phyloP scores from a whole-genome alignment of 2,888 invertebrate genomes.

The Ichneumoninae sp. region DNA sequence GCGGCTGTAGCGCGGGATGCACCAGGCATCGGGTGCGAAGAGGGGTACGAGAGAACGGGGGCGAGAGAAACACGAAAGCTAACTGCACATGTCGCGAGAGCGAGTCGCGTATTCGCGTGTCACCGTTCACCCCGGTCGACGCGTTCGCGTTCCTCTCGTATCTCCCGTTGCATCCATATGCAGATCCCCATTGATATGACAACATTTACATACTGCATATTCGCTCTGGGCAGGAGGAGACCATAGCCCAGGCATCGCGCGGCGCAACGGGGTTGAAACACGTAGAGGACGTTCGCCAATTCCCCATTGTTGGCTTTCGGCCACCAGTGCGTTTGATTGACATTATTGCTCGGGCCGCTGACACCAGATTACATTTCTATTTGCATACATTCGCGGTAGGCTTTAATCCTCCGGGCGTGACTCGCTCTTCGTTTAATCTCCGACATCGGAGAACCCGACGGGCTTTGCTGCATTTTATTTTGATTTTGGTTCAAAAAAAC shows the following conservation, averaged over 20 bases:
- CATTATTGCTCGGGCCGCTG: slow-evolving; percentile 84
- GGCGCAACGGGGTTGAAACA: slow-evolving; percentile 2
- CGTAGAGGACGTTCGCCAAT: slow-evolving; percentile 78
- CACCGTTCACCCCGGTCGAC: slow-evolving; percentile 47
- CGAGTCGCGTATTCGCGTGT: slow-evolving; percentile 53
- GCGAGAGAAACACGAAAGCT: slow-evolving; percentile 67
- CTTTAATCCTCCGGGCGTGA: slow-evolving; percentile 75
- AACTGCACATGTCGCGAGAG: slow-evolving; percentile 80
- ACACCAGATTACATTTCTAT: slow-evolving; percentile 85
- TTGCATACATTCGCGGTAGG: slow-evolving; percentile 83
- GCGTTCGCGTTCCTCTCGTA: slow-evolving; percentile 69
- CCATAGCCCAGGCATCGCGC: slow-evolving; percentile 48
- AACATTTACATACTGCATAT: slow-evolving; percentile 85
- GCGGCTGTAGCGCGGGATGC: slow-evolving; percentile 28
- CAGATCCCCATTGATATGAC: slow-evolving; percentile 84
- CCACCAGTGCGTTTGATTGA: slow-evolving; percentile 84
- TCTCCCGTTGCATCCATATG: slow-evolving; percentile 83
- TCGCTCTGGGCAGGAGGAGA: slow-evolving; percentile 82
- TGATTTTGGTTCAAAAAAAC: slow-evolving; percentile 49
- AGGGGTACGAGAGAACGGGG: slow-evolving; percentile 16
- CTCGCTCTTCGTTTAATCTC: slow-evolving; percentile 65
- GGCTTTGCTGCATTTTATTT: slow-evolving; percentile 56
- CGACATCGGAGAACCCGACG: slow-evolving; percentile 58
- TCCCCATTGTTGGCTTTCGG: slow-evolving; percentile 84
- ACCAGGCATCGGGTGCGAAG: slow-evolving; percentile 39